A percentile compares a stretch with the other conserved stretches of the same genome.
phyloP scores from a whole-genome alignment of 2,888 invertebrate genomes.

The Amblyjoppa proteus region DNA sequence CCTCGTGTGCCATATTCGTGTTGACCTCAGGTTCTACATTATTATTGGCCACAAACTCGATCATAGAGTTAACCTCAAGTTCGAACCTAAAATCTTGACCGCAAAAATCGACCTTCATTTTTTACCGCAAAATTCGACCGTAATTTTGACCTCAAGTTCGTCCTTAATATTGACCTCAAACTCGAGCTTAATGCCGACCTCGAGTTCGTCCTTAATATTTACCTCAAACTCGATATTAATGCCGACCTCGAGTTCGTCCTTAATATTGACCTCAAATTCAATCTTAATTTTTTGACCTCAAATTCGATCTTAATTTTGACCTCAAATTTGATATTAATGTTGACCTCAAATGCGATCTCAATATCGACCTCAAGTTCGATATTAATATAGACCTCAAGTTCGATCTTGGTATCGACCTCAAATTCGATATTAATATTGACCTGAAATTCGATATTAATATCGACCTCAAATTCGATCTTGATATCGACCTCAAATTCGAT shows the following conservation, averaged over 20 bases:
- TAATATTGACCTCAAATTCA: not conserved
- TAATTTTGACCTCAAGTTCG: not conserved
- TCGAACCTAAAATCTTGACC: not conserved
- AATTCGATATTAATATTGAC: not conserved
- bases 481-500: not conserved
- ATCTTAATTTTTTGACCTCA: too few species aligned
- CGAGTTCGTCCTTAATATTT: not conserved
- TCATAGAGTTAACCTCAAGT: not conserved
- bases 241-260: not conserved
- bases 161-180: not conserved
- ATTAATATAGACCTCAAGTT: not conserved
- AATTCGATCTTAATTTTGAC: too few species aligned
- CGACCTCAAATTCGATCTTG: not conserved
- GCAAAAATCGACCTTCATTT: not conserved
- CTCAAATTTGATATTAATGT: not conserved
- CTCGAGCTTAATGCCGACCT: not conserved
- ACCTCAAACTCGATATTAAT: not conserved
- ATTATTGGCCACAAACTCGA: too few species aligned
- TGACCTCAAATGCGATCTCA: not conserved
- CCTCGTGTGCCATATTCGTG: not conserved
- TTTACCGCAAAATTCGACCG: not conserved
- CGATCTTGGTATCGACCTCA: not conserved
- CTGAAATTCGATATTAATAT: not conserved
- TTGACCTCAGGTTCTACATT: not conserved
- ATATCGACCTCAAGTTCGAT: not conserved